phyloP scores from a whole-genome alignment of 2,113 vertebrate genomes.

The Campylomormyrus numenius region DNA sequence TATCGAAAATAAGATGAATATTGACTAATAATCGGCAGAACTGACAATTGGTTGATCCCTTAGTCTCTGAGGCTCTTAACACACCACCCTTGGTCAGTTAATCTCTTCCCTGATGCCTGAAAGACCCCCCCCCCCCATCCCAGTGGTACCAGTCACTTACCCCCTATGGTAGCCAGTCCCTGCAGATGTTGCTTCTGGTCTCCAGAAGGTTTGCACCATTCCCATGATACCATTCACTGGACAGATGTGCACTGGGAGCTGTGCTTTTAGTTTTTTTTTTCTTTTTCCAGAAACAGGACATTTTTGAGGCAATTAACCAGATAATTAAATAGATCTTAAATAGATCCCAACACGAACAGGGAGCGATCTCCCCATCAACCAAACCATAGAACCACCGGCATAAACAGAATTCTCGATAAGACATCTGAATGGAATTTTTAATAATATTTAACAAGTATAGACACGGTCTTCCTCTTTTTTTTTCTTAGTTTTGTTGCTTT shows the following conservation, averaged over 20 bases:
- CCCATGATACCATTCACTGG: not conserved
- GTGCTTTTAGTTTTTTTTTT: not conserved
- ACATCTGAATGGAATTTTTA: slow-evolving; percentile 58
- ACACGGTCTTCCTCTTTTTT: slow-evolving; percentile 53
- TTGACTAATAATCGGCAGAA: not conserved
- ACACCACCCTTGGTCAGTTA: not conserved
- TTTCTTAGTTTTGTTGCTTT: slow-evolving; percentile 39
- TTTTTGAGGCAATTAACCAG: not conserved
- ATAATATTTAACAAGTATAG: slow-evolving; percentile 63
- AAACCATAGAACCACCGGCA: slow-evolving; percentile 19
- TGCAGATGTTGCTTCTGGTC: not conserved
- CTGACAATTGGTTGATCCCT: not conserved
- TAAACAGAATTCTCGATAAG: slow-evolving; percentile 34
- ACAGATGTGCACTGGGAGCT: not conserved
- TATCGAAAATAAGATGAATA: not conserved
- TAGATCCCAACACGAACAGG: not conserved
- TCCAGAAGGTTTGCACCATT: not conserved
- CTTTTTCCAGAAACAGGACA: slow-evolving; percentile 1
- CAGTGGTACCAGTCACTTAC: not conserved
- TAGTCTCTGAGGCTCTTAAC: not conserved
- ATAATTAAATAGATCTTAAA: not conserved
- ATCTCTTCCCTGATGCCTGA: not conserved
- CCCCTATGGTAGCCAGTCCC: not conserved
- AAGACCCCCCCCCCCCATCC: not conserved
- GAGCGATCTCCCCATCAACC: not conserved